phyloP scores from a whole-genome alignment of 2,113 vertebrate species.

The Chlorodrepanis virens region DNA sequence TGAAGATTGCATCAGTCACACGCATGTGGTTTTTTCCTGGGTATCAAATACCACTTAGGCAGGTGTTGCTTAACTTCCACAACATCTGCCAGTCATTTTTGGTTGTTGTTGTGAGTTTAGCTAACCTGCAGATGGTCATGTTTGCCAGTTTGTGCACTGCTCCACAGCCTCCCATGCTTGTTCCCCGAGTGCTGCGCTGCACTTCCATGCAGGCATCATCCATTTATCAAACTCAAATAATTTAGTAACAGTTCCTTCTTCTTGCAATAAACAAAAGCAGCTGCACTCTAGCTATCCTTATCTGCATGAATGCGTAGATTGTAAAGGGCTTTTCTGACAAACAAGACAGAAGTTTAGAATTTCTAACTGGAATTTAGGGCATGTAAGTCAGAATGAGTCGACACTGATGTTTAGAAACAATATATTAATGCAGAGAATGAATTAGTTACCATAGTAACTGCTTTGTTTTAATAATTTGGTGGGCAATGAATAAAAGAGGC shows the following conservation, averaged over 20 bases:
- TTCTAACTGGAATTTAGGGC: constrained; percentile 64
- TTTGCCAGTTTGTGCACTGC: neutral
- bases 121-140: constrained; percentile 42
- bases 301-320: constrained; percentile 54
- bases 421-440: constrained; percentile 62
- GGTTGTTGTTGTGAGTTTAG: neutral
- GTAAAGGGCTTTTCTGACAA: constrained; percentile 17
- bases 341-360: constrained; percentile 47
- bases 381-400: constrained; percentile 22
- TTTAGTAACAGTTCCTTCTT: constrained; percentile 20
- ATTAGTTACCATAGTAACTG: constrained; percentile 69
- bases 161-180: neutral
- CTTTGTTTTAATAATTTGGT: constrained; percentile 72
- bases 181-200: neutral
- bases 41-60: constrained; percentile 2
- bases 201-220: neutral
- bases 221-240: constrained; percentile 47
- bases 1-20: neutral
- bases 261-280: constrained; percentile 43
- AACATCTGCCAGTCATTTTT: constrained; percentile 52
- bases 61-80: constrained; percentile 40
- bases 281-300: neutral
- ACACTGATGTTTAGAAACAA: constrained; percentile 54
- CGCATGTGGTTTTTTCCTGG: neutral
- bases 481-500: constrained; percentile 43